Base-by-base conservation (phyloP, 2,113 vertebrate genomes). In the Odocoileus virginianus region DNA sequence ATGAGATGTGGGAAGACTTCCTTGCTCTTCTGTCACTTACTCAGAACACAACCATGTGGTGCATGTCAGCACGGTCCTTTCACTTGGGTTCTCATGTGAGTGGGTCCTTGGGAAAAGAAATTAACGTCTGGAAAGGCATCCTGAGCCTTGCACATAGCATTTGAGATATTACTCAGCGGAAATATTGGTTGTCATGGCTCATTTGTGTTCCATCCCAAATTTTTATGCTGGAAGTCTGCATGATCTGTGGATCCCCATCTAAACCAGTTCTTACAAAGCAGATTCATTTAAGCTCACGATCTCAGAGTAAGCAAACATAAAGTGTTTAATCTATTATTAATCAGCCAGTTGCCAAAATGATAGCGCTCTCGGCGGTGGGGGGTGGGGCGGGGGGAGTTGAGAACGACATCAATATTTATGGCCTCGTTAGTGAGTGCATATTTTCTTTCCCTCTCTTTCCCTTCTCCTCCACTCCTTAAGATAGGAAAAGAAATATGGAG, bases 301-400 rank as follows among this genome's bases (percentile, higher is more conserved):
- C 95, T 94, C 94, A 98, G 98, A 98, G 98, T 98, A 99, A 99
- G 98, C 98, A 98, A 98, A 99, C 98, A 98, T 98, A 98, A 99
- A 98, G 97, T 98, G 98, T 99, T 99, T 99, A 99, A 99, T 99
- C 98, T 99, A 99, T 99, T 99, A 99, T 99, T 99, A 99, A 99
- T 99, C 99, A 99, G 95, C 97, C 97, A 97, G 98, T 97, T 98
- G 98, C 98, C 99, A 98, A 98, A 99, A 98, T 98, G 98, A 99
- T 98, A 98, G 98, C 97, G 96, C 98, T 99, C 98, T 96, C 30
- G 16, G 97, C 45, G 98, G 98, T 98, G 98, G 95, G 30, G 45
- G 97, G 36, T 36, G 40, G 40, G 40, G 40, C 3, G 21, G 28
- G 60, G 98, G 98, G 98, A 98, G 95, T 94, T 92, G 92, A 98